Conservation (phyloP, 2,113 vertebrate genomes). For the Pica pica region DNA sequence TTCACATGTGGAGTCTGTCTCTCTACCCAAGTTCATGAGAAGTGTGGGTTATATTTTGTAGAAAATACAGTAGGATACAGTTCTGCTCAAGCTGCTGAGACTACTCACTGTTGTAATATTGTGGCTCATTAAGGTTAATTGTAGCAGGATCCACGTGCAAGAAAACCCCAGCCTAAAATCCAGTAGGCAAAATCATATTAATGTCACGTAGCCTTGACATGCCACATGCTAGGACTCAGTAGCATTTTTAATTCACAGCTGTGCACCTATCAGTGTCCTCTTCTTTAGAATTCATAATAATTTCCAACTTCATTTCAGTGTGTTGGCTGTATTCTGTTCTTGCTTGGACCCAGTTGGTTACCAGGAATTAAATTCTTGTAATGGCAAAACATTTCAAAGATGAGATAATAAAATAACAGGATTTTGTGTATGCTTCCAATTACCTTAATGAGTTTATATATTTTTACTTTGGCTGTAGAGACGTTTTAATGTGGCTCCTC, state of each 20-base stretch:
- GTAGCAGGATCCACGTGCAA: neutral
- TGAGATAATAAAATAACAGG: constrained; percentile 8
- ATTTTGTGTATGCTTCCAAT: neutral
- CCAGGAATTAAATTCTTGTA: neutral
- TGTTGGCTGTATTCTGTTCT: neutral
- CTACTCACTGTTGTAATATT: neutral
- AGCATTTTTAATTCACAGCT: neutral
- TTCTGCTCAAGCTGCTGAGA: neutral
- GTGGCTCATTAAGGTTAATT: neutral
- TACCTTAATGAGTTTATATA: constrained; percentile 2
- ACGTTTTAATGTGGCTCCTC: neutral
- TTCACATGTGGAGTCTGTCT: neutral
- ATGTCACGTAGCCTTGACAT: neutral
- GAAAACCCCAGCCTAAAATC: neutral
- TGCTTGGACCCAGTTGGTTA: neutral
- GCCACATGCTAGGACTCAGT: neutral
- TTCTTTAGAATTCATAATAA: neutral
- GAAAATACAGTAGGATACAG: neutral
- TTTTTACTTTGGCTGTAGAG: neutral
- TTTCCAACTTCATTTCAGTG: neutral
- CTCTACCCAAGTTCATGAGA: neutral
- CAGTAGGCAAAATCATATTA: neutral
- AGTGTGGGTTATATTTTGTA: neutral
- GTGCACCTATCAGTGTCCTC: neutral
- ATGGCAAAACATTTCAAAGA: neutral